These are phyloP conservation scores for Hydrozoanthus gracilis DNA, from an alignment of 92 coral and sea anemone species.

Conservation along the genomic window DNA sequence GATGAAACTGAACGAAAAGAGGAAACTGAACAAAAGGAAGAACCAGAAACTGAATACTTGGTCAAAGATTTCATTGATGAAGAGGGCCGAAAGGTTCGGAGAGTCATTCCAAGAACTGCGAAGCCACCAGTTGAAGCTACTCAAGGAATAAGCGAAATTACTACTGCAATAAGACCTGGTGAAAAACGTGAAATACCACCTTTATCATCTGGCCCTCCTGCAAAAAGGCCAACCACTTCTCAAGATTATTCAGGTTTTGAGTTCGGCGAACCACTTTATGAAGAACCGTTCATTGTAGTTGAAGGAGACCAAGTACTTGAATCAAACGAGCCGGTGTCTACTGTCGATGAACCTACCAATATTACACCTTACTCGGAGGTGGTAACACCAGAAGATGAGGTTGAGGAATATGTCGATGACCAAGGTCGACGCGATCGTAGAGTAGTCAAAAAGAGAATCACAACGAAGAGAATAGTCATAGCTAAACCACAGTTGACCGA, in stretches of 20 bases:
- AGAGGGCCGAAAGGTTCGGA: slow-evolving; percentile 69
- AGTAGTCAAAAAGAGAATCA: slow-evolving; percentile 49
- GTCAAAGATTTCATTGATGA: slow-evolving; percentile 74
- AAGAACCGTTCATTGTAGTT: slow-evolving; percentile 16
- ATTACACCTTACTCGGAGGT: slow-evolving; percentile 21
- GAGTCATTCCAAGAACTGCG: slow-evolving; percentile 59
- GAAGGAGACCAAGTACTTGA: slow-evolving; percentile 42
- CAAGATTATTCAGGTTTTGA: slow-evolving; percentile 40
- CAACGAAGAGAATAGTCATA: slow-evolving; percentile 43
- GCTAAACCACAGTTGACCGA: slow-evolving; percentile 26
- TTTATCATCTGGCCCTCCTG: background rate
- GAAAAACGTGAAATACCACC: background rate
- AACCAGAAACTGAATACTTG: slow-evolving; percentile 61
- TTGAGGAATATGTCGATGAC: slow-evolving; percentile 68
- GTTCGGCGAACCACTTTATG: slow-evolving; percentile 66
- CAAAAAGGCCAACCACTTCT: slow-evolving; percentile 27
- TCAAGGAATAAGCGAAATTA: no score
- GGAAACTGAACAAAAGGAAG: slow-evolving; percentile 36
- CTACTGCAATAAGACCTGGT: no score
- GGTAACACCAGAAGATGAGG: slow-evolving; percentile 34
- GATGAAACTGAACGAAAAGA: slow-evolving; percentile 7
- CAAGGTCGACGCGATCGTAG: slow-evolving; percentile 64
- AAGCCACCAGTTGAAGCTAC: background rate
- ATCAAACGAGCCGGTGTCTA: slow-evolving; percentile 55
- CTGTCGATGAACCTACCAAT: slow-evolving; percentile 34